Evolutionary conservation across 1,140 invertebrate species (phyloP), one percentile per base, ranked within the genome.

Genomic region (Temnothorax curvispinosus): DNA sequence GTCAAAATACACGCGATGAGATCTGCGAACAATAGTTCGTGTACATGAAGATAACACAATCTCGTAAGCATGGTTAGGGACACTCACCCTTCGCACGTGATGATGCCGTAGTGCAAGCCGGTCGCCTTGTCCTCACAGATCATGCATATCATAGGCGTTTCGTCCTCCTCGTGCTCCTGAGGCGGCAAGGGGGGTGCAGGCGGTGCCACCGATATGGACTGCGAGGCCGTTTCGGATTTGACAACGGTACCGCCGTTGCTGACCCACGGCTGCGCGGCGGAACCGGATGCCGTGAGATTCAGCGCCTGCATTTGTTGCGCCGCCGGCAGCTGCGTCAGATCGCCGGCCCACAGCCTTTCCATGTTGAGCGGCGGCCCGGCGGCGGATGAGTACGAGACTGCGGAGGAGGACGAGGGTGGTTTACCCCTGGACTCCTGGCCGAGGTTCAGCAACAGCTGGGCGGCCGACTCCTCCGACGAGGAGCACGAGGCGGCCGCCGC

Each of bases 101-200:
- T 99, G 94, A 99, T 99, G 44, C 99, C 99, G 93, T 99, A 99
- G 95, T 99, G 99, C 32, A 99, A 96, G n/a, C 99, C 99, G 0
- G 99, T 99, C 35, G 99, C 98, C 92, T 98, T 99, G 94, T 99
- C 99, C 94, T 99, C 98, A 95, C 99, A 99, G 87, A 99, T 99
- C 98, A 99, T 99, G 94, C 99, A 99, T 78, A 99, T 98, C 97
- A 99, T 98, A 3, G 98, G 98, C 95, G 98, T 98, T 85, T 99
- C 98, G 86, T 98, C 98, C 85, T 99, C 98, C 87, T 98, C 98
- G 74, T 97, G 96, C 64, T 97, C 96, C 69, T 96, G 96, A 4
- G 96, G 95, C 69, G 96, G 96, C 32, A 94, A 86, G 0, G 93
- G 92, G 47, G 96, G 96, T 0, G 96, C 95, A 13, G 96, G 96